Percentiles rank a stretch among this genome's conserved stretches.
Conservation (phyloP, 2,113 vertebrate species). For the Deroptyus accipitrinus region DNA sequence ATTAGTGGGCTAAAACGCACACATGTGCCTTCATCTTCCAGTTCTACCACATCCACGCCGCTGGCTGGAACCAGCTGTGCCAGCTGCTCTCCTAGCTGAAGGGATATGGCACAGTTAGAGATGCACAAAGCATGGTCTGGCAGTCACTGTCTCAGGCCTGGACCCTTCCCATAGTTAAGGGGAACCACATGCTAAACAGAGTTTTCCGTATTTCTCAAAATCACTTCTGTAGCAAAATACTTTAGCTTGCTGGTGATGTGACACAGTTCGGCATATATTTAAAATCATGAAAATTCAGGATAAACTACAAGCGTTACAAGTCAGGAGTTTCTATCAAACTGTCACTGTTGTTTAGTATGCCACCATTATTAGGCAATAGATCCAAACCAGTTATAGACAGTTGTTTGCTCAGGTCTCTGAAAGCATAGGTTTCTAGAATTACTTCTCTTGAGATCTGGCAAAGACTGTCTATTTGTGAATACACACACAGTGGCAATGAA, state of each 20-base stretch:
- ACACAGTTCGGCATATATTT: neutral
- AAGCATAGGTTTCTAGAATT: neutral
- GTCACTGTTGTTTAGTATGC: neutral
- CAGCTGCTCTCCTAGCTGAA: slow-evolving; percentile 88
- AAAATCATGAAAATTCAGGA: neutral
- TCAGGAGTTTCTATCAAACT: neutral
- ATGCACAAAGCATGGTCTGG: fast-evolving
- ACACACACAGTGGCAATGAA: neutral
- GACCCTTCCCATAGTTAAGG: neutral
- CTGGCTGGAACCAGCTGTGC: slow-evolving; percentile 82
- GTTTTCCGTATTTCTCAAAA: neutral
- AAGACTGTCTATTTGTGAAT: neutral
- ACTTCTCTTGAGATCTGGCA: neutral
- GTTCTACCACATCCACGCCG: slow-evolving; percentile 88
- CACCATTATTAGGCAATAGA: neutral
- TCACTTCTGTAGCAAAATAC: neutral
- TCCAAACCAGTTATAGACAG: neutral
- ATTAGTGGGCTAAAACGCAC: slow-evolving; percentile 91
- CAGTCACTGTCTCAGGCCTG: neutral
- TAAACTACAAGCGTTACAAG: neutral
- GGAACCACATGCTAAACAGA: neutral
- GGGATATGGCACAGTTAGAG: neutral
- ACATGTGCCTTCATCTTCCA: slow-evolving; percentile 89
- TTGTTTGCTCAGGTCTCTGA: neutral
- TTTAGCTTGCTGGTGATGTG: fast-evolving